Evolutionary conservation across 2,797 vertebrate species (phyloP).

Genomic region (Gallinago stenura): DNA sequence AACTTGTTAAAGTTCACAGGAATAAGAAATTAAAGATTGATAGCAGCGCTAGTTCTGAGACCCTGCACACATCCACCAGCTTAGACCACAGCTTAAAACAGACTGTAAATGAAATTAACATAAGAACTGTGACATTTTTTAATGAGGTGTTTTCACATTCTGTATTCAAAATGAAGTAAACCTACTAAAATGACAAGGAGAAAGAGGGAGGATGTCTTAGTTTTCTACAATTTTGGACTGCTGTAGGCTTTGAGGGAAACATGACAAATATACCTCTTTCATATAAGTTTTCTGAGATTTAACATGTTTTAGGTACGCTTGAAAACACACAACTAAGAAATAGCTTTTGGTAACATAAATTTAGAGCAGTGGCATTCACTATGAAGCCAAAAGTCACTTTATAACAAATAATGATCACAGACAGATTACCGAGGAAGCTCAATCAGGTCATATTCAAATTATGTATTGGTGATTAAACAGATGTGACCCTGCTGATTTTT

Average conservation of each 20-base stretch:
- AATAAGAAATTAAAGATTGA: background rate
- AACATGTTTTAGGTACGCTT: background rate
- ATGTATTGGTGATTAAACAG: background rate
- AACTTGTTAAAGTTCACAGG: background rate
- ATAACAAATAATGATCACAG: background rate
- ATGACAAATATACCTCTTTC: background rate
- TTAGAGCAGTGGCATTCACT: background rate
- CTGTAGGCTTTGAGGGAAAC: background rate
- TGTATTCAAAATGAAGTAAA: background rate
- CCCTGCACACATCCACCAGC: background rate
- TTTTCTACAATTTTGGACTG: background rate
- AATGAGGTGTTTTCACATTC: background rate
- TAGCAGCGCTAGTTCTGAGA: background rate
- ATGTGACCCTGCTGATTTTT: background rate
- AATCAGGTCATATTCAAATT: background rate
- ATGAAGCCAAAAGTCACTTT: background rate
- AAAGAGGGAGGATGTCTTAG: rapidly evolving
- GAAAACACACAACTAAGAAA: background rate
- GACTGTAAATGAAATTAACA: background rate
- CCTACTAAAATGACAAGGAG: background rate
- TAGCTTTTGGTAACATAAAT: background rate
- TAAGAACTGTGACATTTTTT: background rate
- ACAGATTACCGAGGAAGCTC: background rate
- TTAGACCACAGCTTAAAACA: background rate
- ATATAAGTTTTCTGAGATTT: background rate